Conservation (phyloP, 2,113 vertebrate genomes). For the Crocuta crocuta region DNA sequence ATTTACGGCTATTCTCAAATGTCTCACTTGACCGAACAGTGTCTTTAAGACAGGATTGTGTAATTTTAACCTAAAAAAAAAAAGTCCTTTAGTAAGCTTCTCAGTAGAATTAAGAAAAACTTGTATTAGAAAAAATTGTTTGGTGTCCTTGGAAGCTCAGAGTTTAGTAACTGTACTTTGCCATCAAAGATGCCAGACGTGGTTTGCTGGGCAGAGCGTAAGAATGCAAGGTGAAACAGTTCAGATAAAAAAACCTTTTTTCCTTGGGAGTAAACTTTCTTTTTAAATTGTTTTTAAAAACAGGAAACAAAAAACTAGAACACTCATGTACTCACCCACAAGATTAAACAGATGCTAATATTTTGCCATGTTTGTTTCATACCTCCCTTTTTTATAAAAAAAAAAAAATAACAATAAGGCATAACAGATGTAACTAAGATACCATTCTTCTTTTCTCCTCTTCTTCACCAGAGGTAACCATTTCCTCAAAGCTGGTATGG, state of each 20-base stretch:
- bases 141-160: background rate
- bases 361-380: slow-evolving; percentile 50
- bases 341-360: slow-evolving; percentile 38
- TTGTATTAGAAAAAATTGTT: background rate
- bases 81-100: background rate
- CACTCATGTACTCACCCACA: background rate
- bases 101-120: background rate
- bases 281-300: background rate
- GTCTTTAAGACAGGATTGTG: background rate
- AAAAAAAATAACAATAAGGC: background rate
- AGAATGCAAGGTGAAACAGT: background rate
- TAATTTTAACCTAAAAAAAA: slow-evolving; percentile 26
- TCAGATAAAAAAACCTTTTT: background rate
- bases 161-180: background rate
- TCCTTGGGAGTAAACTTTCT: background rate
- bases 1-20: background rate
- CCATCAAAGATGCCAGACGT: background rate
- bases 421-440: background rate
- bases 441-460: background rate
- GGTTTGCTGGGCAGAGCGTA: background rate
- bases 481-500: background rate
- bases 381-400: background rate
- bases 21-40: background rate
- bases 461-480: background rate
- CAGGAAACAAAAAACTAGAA: slow-evolving; percentile 40